Conservation (phyloP, 2,888 invertebrate species). For the Amorpha juglandis region DNA sequence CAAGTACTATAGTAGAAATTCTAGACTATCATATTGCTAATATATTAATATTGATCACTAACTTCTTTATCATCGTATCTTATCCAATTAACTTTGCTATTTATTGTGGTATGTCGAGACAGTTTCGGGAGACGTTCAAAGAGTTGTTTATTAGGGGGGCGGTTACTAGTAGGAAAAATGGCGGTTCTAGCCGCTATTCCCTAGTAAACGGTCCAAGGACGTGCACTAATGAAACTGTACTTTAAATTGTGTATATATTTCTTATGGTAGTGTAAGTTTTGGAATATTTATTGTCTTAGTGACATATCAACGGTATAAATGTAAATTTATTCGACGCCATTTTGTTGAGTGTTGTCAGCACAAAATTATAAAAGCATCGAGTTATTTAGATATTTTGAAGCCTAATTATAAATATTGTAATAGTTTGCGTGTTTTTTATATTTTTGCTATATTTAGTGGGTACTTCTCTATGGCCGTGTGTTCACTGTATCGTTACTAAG, state of each 20-base stretch:
- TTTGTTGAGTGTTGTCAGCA: slow-evolving; percentile 21
- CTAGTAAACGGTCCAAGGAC: slow-evolving; percentile 92
- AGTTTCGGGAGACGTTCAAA: slow-evolving; percentile 97
- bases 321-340: slow-evolving; percentile 19
- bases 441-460: slow-evolving; percentile 37
- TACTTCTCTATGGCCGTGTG: slow-evolving; percentile 68
- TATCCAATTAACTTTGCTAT: slow-evolving; percentile 98
- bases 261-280: slow-evolving; percentile 33
- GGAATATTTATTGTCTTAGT: slow-evolving; percentile 23
- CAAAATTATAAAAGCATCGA: slow-evolving; percentile 10
- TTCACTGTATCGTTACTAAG: slow-evolving; percentile 57
- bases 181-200: slow-evolving; percentile 90
- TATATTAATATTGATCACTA: slow-evolving; percentile 91
- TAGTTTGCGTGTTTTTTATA: slow-evolving; percentile 20
- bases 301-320: slow-evolving; percentile 26
- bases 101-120: slow-evolving; percentile 97
- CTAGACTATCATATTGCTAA: slow-evolving; percentile 91
- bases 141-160: slow-evolving; percentile 89
- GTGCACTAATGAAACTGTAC: slow-evolving; percentile 93
- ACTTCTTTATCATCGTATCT: slow-evolving; percentile 95
- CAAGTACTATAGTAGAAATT: slow-evolving; percentile 88
- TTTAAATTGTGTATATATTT: slow-evolving; percentile 72
- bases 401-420: slow-evolving; percentile 8
- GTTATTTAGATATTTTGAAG: slow-evolving; percentile 19
- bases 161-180: slow-evolving; percentile 86